Conservation (phyloP, 2,888 invertebrate species). For the Andrena bucephala region DNA sequence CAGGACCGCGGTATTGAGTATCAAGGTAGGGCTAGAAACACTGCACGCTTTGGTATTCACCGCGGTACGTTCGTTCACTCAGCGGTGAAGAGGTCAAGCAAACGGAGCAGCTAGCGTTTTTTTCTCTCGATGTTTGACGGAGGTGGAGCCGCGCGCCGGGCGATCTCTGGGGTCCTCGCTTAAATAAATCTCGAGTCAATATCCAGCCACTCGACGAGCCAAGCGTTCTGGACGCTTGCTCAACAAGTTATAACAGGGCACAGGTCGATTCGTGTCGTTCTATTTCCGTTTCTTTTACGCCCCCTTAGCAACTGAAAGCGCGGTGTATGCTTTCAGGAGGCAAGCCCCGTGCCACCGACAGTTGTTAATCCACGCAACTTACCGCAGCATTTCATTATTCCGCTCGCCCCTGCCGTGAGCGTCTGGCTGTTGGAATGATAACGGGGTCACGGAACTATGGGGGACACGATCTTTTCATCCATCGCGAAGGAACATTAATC, state of each 20-base stretch:
- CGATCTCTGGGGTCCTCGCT: conserved; percentile 37
- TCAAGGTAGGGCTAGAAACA: not conserved
- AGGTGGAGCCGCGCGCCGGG: not conserved
- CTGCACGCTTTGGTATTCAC: not conserved
- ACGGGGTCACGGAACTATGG: not conserved
- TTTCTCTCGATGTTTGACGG: not conserved
- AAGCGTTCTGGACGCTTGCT: conserved; percentile 37
- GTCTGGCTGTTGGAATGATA: too few relatives aligned
- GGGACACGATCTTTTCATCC: not conserved
- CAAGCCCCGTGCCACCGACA: not conserved
- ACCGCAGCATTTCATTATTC: conserved; percentile 20
- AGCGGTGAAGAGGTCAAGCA: not conserved
- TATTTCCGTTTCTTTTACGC: not conserved
- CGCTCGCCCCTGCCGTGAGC: not conserved
- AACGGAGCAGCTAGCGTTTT: not conserved
- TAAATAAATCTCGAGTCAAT: conserved; percentile 46
- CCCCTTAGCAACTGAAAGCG: conserved; percentile 33
- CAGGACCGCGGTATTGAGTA: not conserved
- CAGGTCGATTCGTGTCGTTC: conserved; percentile 22
- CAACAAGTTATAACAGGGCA: conserved; percentile 47
- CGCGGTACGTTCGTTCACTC: not conserved
- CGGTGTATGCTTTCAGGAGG: not conserved
- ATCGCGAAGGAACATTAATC: conserved; percentile 8
- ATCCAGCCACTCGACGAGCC: conserved; percentile 21
- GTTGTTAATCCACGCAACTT: conserved; percentile 38